A percentile compares a stretch with the other conserved stretches of the same genome.
Conservation (phyloP, 1,140 invertebrate genomes). For the Triops cancriformis region DNA sequence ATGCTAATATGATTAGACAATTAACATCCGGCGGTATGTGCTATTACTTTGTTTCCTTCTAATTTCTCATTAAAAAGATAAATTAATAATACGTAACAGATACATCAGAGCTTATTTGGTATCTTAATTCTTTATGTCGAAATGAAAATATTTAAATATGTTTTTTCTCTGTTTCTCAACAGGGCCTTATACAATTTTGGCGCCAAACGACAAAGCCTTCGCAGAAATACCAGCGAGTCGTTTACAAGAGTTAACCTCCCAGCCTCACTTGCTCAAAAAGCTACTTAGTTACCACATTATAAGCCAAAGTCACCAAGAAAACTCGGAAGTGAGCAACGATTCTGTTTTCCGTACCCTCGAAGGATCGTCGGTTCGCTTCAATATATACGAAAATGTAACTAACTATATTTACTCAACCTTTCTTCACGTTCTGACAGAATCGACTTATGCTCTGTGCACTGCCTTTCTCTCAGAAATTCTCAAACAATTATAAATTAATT, state of each 20-base stretch:
- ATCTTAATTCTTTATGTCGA: too few relatives aligned
- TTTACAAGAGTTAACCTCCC: conserved; percentile 28
- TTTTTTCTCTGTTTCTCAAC: conserved; percentile 26
- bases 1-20: conserved; percentile 16
- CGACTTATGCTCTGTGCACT: too few relatives aligned
- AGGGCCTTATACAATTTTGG: conserved; percentile 37
- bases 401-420: too few relatives aligned
- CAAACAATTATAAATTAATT: too few relatives aligned
- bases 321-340: conserved; percentile 31
- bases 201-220: conserved; percentile 38
- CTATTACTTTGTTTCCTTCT: too few relatives aligned
- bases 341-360: conserved; percentile 13
- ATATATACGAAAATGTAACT: conserved; percentile 22
- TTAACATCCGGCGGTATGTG: conserved; percentile 19
- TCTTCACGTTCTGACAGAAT: too few relatives aligned
- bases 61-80: too few relatives aligned
- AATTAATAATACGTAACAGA: too few relatives aligned
- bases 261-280: conserved; percentile 30
- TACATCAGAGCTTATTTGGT: too few relatives aligned
- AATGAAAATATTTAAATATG: conserved; percentile 30
- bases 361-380: conserved; percentile 15
- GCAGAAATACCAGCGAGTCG: conserved; percentile 32
- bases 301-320: conserved; percentile 4
- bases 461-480: too few relatives aligned
- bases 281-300: conserved; percentile 39